Percentiles rank a stretch among this genome's conserved stretches.
Evolutionary conservation across 2,113 vertebrate genomes (phyloP).

Genomic region (Bolborhynchus lineola): DNA sequence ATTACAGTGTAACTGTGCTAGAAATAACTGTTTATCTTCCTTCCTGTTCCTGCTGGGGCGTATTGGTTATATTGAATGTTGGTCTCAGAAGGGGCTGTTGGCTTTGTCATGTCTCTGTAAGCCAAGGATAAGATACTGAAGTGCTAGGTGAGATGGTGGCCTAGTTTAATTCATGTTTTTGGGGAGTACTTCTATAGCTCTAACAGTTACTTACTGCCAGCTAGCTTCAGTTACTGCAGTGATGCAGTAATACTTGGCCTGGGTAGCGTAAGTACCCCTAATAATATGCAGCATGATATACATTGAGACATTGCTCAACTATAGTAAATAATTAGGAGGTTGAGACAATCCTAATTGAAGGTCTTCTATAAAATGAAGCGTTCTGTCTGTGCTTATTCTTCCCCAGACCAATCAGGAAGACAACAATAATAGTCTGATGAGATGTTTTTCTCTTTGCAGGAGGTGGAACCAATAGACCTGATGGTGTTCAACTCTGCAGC

Average conservation of each 20-base stretch:
- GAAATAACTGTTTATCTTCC: neutral
- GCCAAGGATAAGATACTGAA: neutral
- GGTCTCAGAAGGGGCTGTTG: neutral
- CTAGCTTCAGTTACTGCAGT: neutral
- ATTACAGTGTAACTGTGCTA: neutral
- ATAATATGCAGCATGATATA: neutral
- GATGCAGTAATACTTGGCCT: neutral
- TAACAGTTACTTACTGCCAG: neutral
- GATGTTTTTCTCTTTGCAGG: conserved; percentile 43
- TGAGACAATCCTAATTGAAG: neutral
- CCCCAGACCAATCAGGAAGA: neutral
- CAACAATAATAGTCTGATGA: neutral
- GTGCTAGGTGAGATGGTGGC: neutral
- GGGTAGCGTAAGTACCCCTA: fast-evolving
- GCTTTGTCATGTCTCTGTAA: neutral
- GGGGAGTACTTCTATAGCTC: neutral
- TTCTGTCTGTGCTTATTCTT: neutral
- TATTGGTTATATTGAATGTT: neutral
- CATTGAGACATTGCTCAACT: neutral
- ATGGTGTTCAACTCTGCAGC: conserved; percentile 61
- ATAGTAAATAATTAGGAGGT: neutral
- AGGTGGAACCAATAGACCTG: conserved; percentile 63
- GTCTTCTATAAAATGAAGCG: neutral
- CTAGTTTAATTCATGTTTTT: neutral
- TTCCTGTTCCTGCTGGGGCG: neutral